phyloP scores from a whole-genome alignment of 92 coral and sea anemone genomes.

The Scolanthus callimorphus region DNA sequence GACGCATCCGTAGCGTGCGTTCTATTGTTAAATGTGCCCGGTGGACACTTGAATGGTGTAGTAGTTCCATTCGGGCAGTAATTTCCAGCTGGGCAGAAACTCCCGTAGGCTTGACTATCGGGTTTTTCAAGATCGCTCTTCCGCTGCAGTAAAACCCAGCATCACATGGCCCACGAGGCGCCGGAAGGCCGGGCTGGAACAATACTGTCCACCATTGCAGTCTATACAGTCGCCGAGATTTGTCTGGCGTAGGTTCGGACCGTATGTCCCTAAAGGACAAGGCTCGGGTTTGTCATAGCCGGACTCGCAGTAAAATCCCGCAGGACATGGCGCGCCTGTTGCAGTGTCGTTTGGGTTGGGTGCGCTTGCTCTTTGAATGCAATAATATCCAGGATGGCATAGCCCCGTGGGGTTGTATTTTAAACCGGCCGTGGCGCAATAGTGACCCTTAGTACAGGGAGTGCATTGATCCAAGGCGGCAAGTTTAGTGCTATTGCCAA shows the following conservation, averaged over 20 bases:
- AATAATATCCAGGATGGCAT: conserved; percentile 95
- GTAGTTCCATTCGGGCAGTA: conserved; percentile 82
- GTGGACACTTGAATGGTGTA: conserved; percentile 96
- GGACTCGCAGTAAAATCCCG: conserved; percentile 71
- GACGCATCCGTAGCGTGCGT: conserved; percentile 75
- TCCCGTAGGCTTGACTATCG: conserved; percentile 74
- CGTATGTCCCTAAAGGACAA: conserved; percentile 88
- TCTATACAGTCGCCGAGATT: conserved; percentile 70
- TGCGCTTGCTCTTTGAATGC: conserved; percentile 69
- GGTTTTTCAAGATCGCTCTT: conserved; percentile 82
- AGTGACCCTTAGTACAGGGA: conserved; percentile 80
- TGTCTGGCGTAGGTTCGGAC: conserved; percentile 66
- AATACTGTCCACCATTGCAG: conserved; percentile 90
- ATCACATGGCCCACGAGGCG: conserved; percentile 86
- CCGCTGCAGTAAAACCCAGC: conserved; percentile 86
- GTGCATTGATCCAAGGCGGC: conserved; percentile 57
- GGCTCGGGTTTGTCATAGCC: conserved; percentile 81
- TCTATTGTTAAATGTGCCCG: conserved; percentile 88
- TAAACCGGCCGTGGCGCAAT: conserved; percentile 80
- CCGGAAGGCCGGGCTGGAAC: conserved; percentile 67
- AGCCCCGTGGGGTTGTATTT: conserved; percentile 66
- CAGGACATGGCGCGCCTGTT: conserved; percentile 91
- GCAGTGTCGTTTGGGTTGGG: conserved; percentile 86
- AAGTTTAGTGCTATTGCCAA: conserved; percentile 77
- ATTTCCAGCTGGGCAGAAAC: conserved; percentile 79